Percentiles rank a stretch among this genome's conserved stretches.
Conservation (phyloP, 2,113 vertebrate genomes). For the Notiomystis cincta region DNA sequence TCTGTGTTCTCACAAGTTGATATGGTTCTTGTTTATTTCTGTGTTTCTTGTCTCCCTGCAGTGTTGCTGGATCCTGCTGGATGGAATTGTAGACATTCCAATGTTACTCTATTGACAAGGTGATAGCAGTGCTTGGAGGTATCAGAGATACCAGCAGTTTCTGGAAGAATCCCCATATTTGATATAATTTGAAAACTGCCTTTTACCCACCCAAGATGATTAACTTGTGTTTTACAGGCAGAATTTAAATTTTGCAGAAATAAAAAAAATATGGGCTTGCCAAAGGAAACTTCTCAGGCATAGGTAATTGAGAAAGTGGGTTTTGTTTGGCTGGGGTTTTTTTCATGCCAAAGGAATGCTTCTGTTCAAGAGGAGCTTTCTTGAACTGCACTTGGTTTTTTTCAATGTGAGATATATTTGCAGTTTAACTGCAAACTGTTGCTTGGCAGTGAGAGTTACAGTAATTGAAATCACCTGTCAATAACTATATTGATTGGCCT, state of each 20-base stretch:
- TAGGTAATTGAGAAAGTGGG: background rate
- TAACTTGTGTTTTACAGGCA: background rate
- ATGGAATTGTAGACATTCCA: background rate
- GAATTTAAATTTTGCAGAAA: background rate
- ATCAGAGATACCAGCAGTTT: background rate
- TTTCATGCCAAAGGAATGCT: background rate
- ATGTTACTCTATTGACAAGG: background rate
- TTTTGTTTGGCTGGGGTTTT: fast-evolving
- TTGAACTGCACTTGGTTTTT: background rate
- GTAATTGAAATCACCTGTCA: background rate
- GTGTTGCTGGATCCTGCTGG: background rate
- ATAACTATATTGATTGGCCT: background rate
- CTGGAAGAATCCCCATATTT: background rate
- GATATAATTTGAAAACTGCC: background rate
- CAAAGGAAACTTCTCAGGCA: background rate
- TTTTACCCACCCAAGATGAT: background rate
- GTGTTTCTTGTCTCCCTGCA: fast-evolving
- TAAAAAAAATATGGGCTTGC: background rate
- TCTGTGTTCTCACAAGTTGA: background rate
- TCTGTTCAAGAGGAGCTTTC: background rate
- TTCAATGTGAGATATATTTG: background rate
- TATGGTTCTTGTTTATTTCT: background rate
- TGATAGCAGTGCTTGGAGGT: background rate
- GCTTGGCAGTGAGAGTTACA: background rate
- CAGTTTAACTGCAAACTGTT: background rate